These are phyloP conservation scores for Sebastes fasciatus DNA, from an alignment of 2,113 vertebrate species.

Conservation along the genomic window DNA sequence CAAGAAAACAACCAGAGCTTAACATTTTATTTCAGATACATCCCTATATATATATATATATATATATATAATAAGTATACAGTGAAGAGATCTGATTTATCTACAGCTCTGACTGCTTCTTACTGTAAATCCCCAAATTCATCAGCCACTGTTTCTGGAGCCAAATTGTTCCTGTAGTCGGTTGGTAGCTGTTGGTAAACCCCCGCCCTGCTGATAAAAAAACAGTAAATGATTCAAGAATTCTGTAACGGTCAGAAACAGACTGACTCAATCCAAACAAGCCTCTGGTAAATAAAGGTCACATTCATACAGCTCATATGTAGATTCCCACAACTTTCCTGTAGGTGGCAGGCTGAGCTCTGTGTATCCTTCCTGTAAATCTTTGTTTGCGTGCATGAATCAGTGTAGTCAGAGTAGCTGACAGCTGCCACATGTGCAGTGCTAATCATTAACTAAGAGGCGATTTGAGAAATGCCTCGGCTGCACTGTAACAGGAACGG, in stretches of 20 bases:
- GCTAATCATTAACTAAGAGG: conserved; percentile 80
- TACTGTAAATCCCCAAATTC: neutral
- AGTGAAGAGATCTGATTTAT: neutral
- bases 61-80: neutral
- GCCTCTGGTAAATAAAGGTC: conserved; percentile 26
- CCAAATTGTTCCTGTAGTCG: neutral
- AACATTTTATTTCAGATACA: neutral
- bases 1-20: neutral
- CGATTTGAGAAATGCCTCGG: conserved; percentile 68
- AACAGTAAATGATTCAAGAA: conserved; percentile 22
- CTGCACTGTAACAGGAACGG: conserved; percentile 65
- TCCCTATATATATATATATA: neutral
- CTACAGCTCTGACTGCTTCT: neutral
- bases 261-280: conserved; percentile 20
- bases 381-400: conserved; percentile 13
- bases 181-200: neutral
- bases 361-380: conserved; percentile 8
- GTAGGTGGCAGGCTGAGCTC: conserved; percentile 48
- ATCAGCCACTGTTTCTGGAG: neutral
- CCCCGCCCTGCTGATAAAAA: conserved; percentile 15
- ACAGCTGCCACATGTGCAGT: conserved; percentile 68
- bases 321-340: neutral
- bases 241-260: conserved; percentile 2
- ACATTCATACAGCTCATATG: conserved; percentile 9
- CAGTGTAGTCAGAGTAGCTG: conserved; percentile 31